Percentiles rank a stretch among this genome's conserved stretches.
Conservation (phyloP, 2,113 vertebrate species). For the Malurus alboscapulatus region DNA sequence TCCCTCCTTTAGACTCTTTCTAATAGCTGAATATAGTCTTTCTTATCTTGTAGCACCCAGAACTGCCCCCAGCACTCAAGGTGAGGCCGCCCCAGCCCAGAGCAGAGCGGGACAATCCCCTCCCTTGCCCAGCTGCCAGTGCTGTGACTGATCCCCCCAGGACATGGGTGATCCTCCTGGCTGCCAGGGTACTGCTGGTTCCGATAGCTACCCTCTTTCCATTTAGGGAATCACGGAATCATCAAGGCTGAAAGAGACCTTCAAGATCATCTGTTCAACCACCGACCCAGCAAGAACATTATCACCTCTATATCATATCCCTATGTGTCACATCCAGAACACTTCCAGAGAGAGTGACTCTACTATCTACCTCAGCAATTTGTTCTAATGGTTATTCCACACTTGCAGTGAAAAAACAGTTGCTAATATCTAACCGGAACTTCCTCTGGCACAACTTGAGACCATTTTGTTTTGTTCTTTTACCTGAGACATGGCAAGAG, state of each 20-base stretch:
- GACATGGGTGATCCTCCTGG: rapidly evolving
- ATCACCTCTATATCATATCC: neutral
- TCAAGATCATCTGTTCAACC: neutral
- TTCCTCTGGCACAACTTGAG: neutral
- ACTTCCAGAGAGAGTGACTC: neutral
- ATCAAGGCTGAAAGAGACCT: neutral
- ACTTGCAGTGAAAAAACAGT: neutral
- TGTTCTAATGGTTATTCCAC: neutral
- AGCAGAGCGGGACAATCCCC: neutral
- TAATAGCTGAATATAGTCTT: neutral
- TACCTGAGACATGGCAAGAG: neutral
- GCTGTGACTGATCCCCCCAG: neutral
- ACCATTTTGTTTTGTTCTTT: neutral
- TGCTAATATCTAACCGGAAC: neutral
- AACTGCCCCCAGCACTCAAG: rapidly evolving
- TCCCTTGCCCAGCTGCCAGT: rapidly evolving
- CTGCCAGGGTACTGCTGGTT: neutral
- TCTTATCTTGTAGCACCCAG: rapidly evolving
- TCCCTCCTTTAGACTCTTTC: neutral
- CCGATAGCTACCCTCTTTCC: neutral
- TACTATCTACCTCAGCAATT: neutral
- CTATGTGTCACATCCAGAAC: neutral
- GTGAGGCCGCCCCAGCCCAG: rapidly evolving
- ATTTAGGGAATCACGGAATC: neutral
- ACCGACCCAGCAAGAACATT: neutral